phyloP scores from a whole-genome alignment of 2,113 vertebrate genomes.

The Balaeniceps rex region DNA sequence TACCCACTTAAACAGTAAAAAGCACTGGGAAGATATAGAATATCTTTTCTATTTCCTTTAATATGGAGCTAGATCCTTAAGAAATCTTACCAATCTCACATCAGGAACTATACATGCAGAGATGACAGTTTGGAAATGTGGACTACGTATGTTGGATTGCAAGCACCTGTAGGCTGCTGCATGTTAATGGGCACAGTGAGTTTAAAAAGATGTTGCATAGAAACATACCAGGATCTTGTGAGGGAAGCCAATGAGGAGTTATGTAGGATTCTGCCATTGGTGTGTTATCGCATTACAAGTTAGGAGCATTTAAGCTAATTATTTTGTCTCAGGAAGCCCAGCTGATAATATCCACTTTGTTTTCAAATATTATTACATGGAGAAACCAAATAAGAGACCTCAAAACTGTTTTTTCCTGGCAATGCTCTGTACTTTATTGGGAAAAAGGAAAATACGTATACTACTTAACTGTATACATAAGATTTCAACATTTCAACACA shows the following conservation, averaged over 20 bases:
- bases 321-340: not conserved
- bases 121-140: not conserved
- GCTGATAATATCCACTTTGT: not conserved
- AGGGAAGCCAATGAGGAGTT: not conserved
- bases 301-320: not conserved
- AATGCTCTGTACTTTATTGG: not conserved
- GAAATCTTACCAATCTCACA: not conserved
- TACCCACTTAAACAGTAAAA: not conserved
- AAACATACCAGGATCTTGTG: not conserved
- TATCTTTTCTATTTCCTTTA: not conserved
- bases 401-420: not conserved
- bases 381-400: not conserved
- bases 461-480: not conserved
- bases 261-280: not conserved
- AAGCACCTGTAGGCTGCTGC: not conserved
- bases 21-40: not conserved
- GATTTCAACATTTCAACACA: not conserved
- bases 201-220: not conserved
- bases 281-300: not conserved
- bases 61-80: not conserved
- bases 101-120: not conserved
- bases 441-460: not conserved
- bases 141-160: not conserved
- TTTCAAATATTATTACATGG: not conserved
- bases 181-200: not conserved